Evolutionary conservation across 2,888 invertebrate genomes (phyloP), one percentile per base, ranked within the genome.

Genomic region (Chymomyza fuscimana): DNA sequence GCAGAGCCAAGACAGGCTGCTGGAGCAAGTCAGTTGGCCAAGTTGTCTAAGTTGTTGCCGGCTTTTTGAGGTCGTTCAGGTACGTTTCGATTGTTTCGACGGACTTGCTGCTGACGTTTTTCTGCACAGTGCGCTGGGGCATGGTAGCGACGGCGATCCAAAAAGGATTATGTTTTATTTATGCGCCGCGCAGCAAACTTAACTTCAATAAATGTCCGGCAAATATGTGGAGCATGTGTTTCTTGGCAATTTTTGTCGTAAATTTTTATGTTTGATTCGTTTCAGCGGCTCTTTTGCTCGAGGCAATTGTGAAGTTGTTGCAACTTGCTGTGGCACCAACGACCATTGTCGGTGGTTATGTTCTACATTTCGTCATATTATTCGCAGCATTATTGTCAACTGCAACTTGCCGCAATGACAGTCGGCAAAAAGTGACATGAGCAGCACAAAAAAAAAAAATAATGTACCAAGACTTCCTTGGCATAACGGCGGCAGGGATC

Each of bases 221-320:
- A 90, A 91, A 90, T 90, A 91, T 91, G 91, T 92, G 90, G 90
- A 92, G 92, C 91, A 91, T 91, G 91, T 92, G 92, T 92, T 92
- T 91, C 90, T 90, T 87, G 83, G 85, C 90, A 90, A 91, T 89
- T 90, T 91, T 90, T 88, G 87, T 91, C 90, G 90, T 82, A 82
- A 81, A 84, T 82, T 91, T 89, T 89, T 87, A 89, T 84, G 82
- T 81, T 87, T 89, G 82, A 81, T 81, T 73, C 56, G 69, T 68
- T 73, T 56, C 46, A n/a, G 64, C 15, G 59, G 46, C 66, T 64
- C 52, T 64, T 60, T 65, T 63, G 63, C 65, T 32, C 58, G 54
- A 60, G 40, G 25, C 51, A 64, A 63, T 70, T 65, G 56, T 36
- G 60, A 29, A 54, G 40, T 9, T 19, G 40, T 9, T 19, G 62